These are phyloP conservation scores for Cavia aperea DNA, from an alignment of 2,113 vertebrate species.

Conservation along the genomic window DNA sequence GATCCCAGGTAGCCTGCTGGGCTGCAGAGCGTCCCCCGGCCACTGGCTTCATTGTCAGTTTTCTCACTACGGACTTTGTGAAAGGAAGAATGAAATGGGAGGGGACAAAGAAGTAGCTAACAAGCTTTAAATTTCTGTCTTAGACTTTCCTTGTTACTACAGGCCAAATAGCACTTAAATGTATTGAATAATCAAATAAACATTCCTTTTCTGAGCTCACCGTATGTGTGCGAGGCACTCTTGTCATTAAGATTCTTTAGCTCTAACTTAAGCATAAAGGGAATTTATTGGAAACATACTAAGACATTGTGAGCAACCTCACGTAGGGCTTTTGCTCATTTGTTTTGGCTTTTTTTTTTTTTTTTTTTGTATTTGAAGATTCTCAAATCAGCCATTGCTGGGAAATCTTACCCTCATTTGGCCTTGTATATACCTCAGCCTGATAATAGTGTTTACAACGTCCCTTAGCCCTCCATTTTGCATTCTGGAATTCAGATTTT, in stretches of 20 bases:
- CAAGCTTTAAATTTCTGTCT: conserved; percentile 34
- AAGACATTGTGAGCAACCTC: neutral
- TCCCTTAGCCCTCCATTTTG: neutral
- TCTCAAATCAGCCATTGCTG: neutral
- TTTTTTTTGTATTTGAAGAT: neutral
- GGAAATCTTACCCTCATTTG: conserved; percentile 1
- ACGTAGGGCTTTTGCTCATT: neutral
- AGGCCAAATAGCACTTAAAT: conserved; percentile 7
- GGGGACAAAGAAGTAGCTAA: conserved; percentile 15
- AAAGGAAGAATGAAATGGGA: conserved; percentile 37
- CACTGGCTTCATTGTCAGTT: neutral
- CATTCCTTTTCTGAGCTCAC: conserved; percentile 14
- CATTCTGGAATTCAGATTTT: neutral
- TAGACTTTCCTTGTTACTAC: conserved; percentile 17
- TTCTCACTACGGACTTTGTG: neutral
- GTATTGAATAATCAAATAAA: conserved; percentile 37
- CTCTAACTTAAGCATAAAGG: conserved; percentile 29
- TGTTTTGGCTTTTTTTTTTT: neutral
- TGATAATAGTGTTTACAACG: neutral
- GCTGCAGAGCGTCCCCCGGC: neutral
- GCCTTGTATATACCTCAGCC: neutral
- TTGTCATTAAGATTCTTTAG: conserved; percentile 6
- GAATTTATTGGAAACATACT: conserved; percentile 24
- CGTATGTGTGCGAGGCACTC: neutral
- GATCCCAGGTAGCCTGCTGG: neutral